phyloP scores from a whole-genome alignment of 2,797 vertebrate species.

The Halcyon badia region DNA sequence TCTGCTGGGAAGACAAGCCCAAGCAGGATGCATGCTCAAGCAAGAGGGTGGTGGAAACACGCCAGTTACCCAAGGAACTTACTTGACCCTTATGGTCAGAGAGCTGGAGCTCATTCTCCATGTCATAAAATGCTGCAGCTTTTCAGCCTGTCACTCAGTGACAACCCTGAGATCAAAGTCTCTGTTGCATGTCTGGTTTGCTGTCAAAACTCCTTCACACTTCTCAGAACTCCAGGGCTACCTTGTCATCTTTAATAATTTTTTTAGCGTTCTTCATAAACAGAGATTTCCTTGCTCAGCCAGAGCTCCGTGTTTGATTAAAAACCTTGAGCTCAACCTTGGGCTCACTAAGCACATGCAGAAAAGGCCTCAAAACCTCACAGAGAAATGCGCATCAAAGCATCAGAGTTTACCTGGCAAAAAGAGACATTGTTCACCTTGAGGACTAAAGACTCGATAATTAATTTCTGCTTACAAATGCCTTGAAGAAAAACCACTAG shows the following conservation, averaged over 20 bases:
- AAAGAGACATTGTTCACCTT: background rate
- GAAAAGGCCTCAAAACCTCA: background rate
- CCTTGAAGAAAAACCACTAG: background rate
- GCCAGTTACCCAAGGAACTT: background rate
- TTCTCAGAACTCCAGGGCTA: background rate
- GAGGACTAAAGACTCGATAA: background rate
- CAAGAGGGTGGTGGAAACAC: background rate
- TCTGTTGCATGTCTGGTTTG: background rate
- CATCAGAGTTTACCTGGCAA: background rate
- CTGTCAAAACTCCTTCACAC: background rate
- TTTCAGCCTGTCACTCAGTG: background rate
- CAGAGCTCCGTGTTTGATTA: background rate
- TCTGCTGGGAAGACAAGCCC: background rate
- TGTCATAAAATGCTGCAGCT: background rate
- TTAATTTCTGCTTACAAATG: background rate
- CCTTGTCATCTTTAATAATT: background rate
- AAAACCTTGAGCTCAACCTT: background rate
- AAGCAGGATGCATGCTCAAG: background rate
- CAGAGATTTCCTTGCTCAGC: background rate
- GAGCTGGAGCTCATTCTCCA: background rate
- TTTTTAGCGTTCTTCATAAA: background rate
- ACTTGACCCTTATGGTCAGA: background rate
- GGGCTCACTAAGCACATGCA: background rate
- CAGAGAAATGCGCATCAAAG: accelerated
- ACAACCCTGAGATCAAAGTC: background rate